Percentiles rank a stretch among this genome's conserved stretches.
Evolutionary conservation across 2,113 vertebrate genomes (phyloP).

Genomic region (Muscicapa adusta): DNA sequence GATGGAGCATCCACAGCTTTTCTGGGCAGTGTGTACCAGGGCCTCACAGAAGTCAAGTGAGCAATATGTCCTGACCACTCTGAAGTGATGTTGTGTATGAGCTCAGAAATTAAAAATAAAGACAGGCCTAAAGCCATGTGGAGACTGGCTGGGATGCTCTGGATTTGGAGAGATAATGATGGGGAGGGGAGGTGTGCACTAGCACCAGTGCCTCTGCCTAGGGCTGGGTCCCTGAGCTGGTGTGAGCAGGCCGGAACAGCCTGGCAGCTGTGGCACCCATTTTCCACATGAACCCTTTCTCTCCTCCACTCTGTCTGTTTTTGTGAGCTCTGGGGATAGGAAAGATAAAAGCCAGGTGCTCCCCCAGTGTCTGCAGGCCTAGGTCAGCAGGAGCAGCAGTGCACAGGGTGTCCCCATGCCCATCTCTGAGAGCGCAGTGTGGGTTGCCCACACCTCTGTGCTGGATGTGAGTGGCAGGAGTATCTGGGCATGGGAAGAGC

Average conservation of each 20-base stretch:
- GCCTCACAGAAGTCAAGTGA: fast-evolving
- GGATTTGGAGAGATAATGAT: not conserved
- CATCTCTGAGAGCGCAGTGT: fast-evolving
- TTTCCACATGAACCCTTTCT: not conserved
- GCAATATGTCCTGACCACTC: fast-evolving
- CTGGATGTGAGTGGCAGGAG: no score
- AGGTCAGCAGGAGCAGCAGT: not conserved
- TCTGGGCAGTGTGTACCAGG: not conserved
- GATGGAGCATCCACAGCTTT: not conserved
- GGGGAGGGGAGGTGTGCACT: no score
- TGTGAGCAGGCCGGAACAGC: not conserved
- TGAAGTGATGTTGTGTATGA: fast-evolving
- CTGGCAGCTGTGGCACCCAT: not conserved
- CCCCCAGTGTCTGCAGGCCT: fast-evolving
- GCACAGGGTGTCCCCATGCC: fast-evolving
- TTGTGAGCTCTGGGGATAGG: fast-evolving
- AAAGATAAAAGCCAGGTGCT: not conserved
- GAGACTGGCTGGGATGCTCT: not conserved
- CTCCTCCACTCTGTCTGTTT: fast-evolving
- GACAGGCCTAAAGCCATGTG: fast-evolving
- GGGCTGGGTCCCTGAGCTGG: fast-evolving
- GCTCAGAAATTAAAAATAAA: not conserved
- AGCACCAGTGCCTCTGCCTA: not conserved
- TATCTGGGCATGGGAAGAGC: not conserved
- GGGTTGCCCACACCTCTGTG: fast-evolving